Base-by-base conservation (phyloP, 2,888 invertebrate genomes). In the Trissonchulus latispiculum region DNA sequence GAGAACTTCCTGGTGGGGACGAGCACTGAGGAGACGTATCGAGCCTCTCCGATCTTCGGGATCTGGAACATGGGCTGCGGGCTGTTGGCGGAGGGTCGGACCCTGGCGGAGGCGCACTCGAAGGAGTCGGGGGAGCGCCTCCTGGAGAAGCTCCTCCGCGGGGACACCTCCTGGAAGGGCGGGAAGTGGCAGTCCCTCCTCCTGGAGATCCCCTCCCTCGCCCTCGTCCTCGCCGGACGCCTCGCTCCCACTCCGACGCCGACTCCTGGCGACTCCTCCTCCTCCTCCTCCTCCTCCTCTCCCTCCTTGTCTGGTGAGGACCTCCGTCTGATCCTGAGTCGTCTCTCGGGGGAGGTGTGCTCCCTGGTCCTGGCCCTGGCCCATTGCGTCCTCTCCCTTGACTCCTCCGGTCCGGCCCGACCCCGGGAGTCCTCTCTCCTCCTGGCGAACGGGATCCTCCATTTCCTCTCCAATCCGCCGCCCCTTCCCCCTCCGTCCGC, bases 1-100 rank as follows among this genome's bases (percentile, higher is more conserved):
- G 75, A 75, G 48, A 48, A 48, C 23, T 48, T 48, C 48, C 8
- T 48, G 61, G 62, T 74, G 72, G 74, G 71, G 32, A 1, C 31
- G n/a, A 61, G 59, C 61, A 31, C 61, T 32, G 68, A 72, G 68
- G 48, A 48, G 23, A 23, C 48, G 8, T 48, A 48, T 23, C 48
- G 48, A 15, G 48, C 48, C 8, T 48, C 48, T 8, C 48, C 48
- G 8, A 48, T 48, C 48, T 48, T 48, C 23, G 8, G 48, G 8
- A 48, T 48, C 23, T 48, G 48, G 48, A 48, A 48, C 48, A 48
- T 48, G 48, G 23, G 32, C 37, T n/a, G n/a, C n/a, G 66, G 61
- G n/a, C 62, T 61, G 48, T 48, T 62, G 36, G 15, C 33, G 29
- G 28, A 29, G 2, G 23, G 35, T 2, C 32, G 68, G 23, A 32